Conservation (phyloP, 2,888 invertebrate species). For the Allacma fusca region DNA sequence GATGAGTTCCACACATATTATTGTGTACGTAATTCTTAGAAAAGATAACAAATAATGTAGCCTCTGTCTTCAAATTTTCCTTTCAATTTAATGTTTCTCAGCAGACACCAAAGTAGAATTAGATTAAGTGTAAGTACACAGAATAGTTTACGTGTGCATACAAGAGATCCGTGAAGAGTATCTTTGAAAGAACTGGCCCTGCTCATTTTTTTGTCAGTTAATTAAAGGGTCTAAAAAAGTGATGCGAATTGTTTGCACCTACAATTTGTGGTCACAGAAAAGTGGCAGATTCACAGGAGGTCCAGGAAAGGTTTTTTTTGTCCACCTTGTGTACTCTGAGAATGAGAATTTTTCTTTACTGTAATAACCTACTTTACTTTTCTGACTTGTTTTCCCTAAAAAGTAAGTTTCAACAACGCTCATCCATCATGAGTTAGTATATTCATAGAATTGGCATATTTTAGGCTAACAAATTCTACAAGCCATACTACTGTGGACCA, state of each 20-base stretch:
- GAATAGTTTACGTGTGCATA: neutral
- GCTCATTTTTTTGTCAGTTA: neutral
- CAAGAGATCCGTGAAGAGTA: neutral
- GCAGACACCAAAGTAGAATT: neutral
- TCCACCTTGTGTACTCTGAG: neutral
- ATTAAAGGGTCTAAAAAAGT: neutral
- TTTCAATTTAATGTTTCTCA: neutral
- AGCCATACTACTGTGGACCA: neutral
- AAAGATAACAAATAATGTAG: neutral
- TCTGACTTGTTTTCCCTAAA: constrained; percentile 1
- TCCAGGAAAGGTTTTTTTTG: neutral
- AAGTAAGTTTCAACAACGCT: neutral
- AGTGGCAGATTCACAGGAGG: neutral
- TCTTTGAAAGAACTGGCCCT: no score
- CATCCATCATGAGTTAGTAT: neutral
- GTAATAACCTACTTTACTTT: constrained; percentile 9
- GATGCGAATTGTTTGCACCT: neutral
- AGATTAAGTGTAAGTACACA: neutral
- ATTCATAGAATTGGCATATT: neutral
- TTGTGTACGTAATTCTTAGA: neutral
- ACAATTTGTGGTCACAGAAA: neutral
- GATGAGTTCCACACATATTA: neutral
- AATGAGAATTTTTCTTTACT: neutral
- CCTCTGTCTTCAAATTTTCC: neutral
- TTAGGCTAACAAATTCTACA: neutral